phyloP scores from a whole-genome alignment of 2,113 vertebrate species.

The Melanotaenia duboulayi region DNA sequence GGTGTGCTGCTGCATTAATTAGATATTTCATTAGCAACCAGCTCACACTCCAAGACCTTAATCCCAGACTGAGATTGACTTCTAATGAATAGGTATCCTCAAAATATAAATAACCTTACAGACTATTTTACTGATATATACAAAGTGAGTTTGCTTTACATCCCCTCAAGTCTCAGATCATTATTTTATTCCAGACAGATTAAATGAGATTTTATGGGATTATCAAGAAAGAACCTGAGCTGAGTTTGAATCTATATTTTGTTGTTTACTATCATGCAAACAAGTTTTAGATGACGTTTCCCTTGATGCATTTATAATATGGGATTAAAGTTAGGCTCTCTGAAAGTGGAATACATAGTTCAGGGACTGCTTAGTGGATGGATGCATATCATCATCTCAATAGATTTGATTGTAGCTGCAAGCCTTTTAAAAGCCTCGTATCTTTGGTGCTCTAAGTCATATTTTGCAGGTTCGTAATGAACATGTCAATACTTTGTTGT shows the following conservation, averaged over 20 bases:
- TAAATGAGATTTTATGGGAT: no score
- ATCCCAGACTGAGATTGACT: constrained; percentile 4
- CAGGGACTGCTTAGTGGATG: neutral
- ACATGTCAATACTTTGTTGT: neutral
- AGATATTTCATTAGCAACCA: neutral
- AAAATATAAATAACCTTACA: constrained; percentile 9
- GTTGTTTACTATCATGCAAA: neutral
- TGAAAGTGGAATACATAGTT: neutral
- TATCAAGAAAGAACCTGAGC: neutral
- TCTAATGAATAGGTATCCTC: neutral
- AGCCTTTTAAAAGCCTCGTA: neutral
- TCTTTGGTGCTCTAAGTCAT: neutral
- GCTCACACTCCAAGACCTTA: neutral
- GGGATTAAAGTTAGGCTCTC: no score
- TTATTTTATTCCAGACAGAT: no score
- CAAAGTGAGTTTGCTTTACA: neutral
- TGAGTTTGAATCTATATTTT: neutral
- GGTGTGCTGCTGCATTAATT: neutral
- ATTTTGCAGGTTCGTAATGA: neutral
- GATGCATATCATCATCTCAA: neutral
- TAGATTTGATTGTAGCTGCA: neutral
- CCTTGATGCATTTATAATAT: neutral
- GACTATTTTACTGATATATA: neutral
- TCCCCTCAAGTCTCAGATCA: neutral
- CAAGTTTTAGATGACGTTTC: neutral